These are phyloP conservation scores for Drosophila ercepeae DNA, from an alignment of 1,140 invertebrate species.

Conservation along the genomic window DNA sequence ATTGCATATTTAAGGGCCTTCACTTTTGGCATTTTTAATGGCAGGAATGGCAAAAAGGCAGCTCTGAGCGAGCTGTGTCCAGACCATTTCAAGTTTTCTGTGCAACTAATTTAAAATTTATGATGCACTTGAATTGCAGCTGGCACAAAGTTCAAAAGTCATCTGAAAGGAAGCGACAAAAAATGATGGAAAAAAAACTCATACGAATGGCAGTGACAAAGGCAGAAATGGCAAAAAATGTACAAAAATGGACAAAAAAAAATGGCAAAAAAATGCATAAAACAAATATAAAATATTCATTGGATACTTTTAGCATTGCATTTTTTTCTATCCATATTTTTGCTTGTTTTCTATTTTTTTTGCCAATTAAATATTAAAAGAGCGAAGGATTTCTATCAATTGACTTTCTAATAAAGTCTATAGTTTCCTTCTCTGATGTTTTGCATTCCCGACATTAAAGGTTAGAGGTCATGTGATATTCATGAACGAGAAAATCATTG, in stretches of 20 bases:
- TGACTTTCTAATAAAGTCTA: background rate
- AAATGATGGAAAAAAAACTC: background rate
- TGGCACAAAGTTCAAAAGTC: constrained; percentile 56
- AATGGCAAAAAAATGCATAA: constrained; percentile 62
- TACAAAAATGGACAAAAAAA: constrained; percentile 13
- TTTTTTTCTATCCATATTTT: constrained; percentile 33
- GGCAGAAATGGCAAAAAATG: constrained; percentile 24
- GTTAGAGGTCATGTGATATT: constrained; percentile 56
- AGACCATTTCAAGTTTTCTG: constrained; percentile 51
- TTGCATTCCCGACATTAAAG: no score
- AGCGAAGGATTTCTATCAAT: no score
- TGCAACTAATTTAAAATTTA: constrained; percentile 71
- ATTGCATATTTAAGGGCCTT: constrained; percentile 33
- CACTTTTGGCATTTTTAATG: constrained; percentile 40
- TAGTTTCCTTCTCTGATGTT: no score
- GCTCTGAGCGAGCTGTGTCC: constrained; percentile 2
- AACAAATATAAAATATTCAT: constrained; percentile 68
- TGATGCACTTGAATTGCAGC: constrained; percentile 67
- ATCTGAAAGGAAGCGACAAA: constrained; percentile 16
- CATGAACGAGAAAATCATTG: constrained; percentile 65
- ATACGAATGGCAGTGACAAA: no score
- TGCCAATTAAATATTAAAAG: no score
- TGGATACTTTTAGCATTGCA: constrained; percentile 58
- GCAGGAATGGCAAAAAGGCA: background rate
- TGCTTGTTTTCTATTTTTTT: background rate